These are phyloP conservation scores for Prietella phreatophila DNA, from an alignment of 2,113 vertebrate species.

Conservation along the genomic window DNA sequence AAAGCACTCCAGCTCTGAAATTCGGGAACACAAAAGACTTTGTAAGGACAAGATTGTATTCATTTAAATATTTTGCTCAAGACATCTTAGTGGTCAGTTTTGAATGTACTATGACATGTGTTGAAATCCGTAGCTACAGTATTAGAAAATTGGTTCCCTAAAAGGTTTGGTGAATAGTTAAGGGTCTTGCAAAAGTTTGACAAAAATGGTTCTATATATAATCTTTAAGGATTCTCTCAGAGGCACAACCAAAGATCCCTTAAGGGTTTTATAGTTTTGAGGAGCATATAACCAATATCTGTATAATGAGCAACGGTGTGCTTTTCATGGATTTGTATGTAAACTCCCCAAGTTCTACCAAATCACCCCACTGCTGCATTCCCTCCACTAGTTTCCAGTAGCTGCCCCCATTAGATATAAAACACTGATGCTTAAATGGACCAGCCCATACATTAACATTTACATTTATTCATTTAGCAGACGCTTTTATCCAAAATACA, in stretches of 20 bases:
- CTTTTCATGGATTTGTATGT: not conserved
- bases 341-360: not conserved
- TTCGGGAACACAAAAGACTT: constrained; percentile 23
- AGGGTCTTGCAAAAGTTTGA: not conserved
- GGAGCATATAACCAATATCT: not conserved
- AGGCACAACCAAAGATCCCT: not conserved
- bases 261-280: not conserved
- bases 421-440: not conserved
- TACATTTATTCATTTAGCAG: no score
- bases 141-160: not conserved
- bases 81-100: not conserved
- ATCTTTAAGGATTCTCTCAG: not conserved
- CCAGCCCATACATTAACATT: not conserved
- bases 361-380: not conserved
- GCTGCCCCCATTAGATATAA: not conserved
- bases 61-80: not conserved
- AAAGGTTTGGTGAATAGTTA: not conserved
- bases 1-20: constrained; percentile 18
- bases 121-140: not conserved
- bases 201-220: not conserved
- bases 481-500: no score
- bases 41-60: not conserved
- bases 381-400: not conserved
- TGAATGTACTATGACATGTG: not conserved
- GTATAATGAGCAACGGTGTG: not conserved